phyloP scores from a whole-genome alignment of 2,888 invertebrate species.

The Torymus aiolomorphi region DNA sequence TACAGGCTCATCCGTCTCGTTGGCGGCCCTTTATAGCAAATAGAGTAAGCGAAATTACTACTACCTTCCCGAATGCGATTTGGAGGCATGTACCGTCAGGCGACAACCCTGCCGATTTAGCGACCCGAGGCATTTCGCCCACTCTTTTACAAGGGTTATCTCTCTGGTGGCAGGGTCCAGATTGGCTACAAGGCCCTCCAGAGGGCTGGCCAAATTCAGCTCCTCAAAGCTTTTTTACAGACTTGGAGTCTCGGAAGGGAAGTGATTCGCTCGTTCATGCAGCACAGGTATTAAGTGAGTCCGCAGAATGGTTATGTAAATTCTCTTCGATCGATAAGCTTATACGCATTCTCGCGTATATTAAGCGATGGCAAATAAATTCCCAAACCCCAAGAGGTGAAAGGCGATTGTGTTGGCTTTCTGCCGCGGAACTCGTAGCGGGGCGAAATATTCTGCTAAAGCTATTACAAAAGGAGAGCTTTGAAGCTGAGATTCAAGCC shows the following conservation, averaged over 20 bases:
- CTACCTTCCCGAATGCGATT: not conserved
- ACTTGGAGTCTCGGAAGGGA: not conserved
- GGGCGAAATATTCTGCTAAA: not conserved
- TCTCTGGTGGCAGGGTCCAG: not conserved
- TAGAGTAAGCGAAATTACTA: not conserved
- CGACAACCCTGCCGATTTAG: slow-evolving; percentile 9
- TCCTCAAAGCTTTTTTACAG: not conserved
- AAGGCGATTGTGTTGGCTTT: not conserved
- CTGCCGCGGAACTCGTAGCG: not conserved
- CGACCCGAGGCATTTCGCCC: not conserved
- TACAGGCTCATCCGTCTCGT: too few relatives aligned
- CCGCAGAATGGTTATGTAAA: not conserved
- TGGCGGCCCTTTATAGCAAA: slow-evolving; percentile 9
- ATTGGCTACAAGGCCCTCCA: not conserved
- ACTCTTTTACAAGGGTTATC: not conserved
- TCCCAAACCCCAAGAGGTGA: not conserved
- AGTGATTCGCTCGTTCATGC: not conserved
- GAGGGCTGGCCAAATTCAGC: not conserved
- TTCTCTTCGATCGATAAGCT: slow-evolving; percentile 2
- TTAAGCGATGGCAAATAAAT: not conserved
- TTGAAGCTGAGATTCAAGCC: not conserved
- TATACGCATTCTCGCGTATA: not conserved
- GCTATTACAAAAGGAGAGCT: not conserved
- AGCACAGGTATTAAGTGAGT: not conserved
- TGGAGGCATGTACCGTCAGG: slow-evolving; percentile 17